Percentiles rank a stretch among this genome's conserved stretches.
These are phyloP conservation scores for Heterochromis multidens DNA, from an alignment of 2,113 vertebrate species.

Conservation along the genomic window DNA sequence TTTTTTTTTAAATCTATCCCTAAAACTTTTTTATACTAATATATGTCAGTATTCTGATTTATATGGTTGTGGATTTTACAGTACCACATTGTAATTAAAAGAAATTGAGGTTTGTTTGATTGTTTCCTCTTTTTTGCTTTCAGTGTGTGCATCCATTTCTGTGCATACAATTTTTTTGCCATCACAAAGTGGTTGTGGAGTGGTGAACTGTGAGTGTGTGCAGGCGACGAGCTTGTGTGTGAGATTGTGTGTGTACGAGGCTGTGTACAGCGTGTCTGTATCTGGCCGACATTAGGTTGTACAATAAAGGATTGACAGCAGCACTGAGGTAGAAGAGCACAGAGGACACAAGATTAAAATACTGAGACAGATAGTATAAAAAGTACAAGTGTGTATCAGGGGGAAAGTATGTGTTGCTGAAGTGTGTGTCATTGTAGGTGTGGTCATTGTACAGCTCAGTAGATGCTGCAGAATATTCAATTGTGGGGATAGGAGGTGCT, in stretches of 20 bases:
- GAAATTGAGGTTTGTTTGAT: neutral
- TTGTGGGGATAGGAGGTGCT: neutral
- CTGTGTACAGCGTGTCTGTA: conserved; percentile 70
- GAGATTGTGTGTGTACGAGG: conserved; percentile 46
- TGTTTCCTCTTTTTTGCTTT: neutral
- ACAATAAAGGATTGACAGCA: conserved; percentile 77
- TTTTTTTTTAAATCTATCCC: neutral
- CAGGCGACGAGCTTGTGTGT: conserved; percentile 4
- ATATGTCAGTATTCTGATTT: neutral
- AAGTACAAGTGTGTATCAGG: conserved; percentile 25
- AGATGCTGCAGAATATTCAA: neutral
- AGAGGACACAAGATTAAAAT: conserved; percentile 76
- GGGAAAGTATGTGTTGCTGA: neutral
- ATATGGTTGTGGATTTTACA: neutral
- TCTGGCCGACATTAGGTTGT: conserved; percentile 79
- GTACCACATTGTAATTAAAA: neutral
- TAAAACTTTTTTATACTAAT: neutral
- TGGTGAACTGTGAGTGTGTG: conserved; percentile 15
- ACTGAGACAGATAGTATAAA: conserved; percentile 76
- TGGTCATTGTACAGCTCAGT: neutral
- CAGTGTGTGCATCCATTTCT: neutral
- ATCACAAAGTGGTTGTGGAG: conserved; percentile 59
- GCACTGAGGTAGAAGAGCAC: conserved; percentile 80
- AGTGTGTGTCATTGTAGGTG: neutral
- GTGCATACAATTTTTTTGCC: neutral